phyloP scores from a whole-genome alignment of 1,140 invertebrate species.

The Heliconius eleuchia region DNA sequence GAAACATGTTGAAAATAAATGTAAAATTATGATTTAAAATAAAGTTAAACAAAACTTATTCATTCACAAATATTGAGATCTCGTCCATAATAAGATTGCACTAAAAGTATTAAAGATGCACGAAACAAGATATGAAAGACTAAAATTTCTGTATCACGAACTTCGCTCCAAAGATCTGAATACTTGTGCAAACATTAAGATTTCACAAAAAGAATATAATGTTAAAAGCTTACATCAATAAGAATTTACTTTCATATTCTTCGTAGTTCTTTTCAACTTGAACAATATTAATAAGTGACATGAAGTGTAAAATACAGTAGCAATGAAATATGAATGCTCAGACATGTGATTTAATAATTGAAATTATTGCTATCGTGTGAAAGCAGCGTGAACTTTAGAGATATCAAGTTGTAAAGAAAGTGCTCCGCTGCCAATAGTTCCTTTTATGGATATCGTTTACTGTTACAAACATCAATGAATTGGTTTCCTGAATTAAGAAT shows the following conservation, averaged over 20 bases:
- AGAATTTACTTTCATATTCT: slow-evolving; percentile 28
- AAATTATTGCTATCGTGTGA: slow-evolving; percentile 27
- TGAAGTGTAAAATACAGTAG: slow-evolving; percentile 42
- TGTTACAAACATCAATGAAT: not conserved
- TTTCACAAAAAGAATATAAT: slow-evolving; percentile 20
- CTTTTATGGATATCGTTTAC: slow-evolving; percentile 17
- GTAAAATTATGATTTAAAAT: slow-evolving; percentile 39
- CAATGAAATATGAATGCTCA: slow-evolving; percentile 22
- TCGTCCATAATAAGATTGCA: slow-evolving; percentile 2
- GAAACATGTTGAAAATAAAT: slow-evolving; percentile 45
- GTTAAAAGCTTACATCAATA: slow-evolving; percentile 38
- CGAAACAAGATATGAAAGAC: not conserved
- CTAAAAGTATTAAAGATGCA: slow-evolving; percentile 9
- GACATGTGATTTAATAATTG: slow-evolving; percentile 11
- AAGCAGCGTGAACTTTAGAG: slow-evolving; percentile 44
- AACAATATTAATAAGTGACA: slow-evolving; percentile 27
- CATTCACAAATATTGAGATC: slow-evolving; percentile 46
- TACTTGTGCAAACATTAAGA: slow-evolving; percentile 23
- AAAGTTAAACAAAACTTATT: slow-evolving; percentile 32
- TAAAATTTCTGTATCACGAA: not conserved
- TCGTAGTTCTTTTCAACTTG: slow-evolving; percentile 62
- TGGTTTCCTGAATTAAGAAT: not conserved
- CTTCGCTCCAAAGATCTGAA: slow-evolving; percentile 22
- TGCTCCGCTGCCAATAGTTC: slow-evolving; percentile 66
- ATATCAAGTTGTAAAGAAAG: slow-evolving; percentile 72